Base-by-base conservation (phyloP, 2,113 vertebrate genomes). In the Axis porcinus region DNA sequence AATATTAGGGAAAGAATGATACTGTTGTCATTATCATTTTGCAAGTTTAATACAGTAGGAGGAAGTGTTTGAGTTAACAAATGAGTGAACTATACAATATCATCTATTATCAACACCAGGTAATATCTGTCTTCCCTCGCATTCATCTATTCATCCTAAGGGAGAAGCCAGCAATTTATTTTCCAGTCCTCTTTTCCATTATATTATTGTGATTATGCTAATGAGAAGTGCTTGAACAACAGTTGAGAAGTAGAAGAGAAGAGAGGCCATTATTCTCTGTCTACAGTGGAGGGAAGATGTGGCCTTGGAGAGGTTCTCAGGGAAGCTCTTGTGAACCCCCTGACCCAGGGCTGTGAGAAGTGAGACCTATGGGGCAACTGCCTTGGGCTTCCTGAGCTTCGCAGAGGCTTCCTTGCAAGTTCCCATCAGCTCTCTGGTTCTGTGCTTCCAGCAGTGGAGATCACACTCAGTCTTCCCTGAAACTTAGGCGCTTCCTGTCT, bases 321-420 rank as follows among this genome's bases (percentile, higher is more conserved):
- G 45, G n/a, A 78, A 74, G 13, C 7, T 60, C 33, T 5, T 30
- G 15, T 14, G 52, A 55, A 30, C 0, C 15, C 28, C 17, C 16
- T 54, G 17, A 74, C 19, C 43, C n/a, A 50, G 36, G 28, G 13
- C 10, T 62, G 0, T 40, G 54, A 47, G 57, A 85, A 17, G 33
- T 43, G 16, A 78, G 40, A 19, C n/a, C 4, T 25, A 3, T 27
- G 5, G 16, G 12, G 0, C 40, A 23, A 1, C 2, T 74, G 54
- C 10, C 2, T 21, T 43, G 54, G n/a, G 14, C 7, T 33, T 64
- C 11, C 40, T 25, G 21, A 70, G 30, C 21, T 25, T 91, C 43
- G 7, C 6, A 50, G n/a, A 70, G 45, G 6, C 15, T 28, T 74
- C 13, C 10, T 9, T 70, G 30, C 3, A 84, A n/a, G 6, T 4